phyloP scores from a whole-genome alignment of 2,888 invertebrate species.

The Calameuta filiformis region DNA sequence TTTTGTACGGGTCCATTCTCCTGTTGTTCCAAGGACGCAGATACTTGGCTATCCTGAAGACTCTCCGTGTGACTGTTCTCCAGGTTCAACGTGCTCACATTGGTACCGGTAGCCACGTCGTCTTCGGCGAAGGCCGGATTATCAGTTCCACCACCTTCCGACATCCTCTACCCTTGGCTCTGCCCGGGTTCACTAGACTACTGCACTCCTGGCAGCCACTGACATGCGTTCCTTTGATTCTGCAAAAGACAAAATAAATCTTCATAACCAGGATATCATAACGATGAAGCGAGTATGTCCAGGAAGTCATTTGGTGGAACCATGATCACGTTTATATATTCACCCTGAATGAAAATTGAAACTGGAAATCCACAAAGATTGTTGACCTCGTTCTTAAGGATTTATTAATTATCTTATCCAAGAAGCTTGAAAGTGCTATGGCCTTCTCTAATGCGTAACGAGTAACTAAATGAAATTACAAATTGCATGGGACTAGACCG shows the following conservation, averaged over 20 bases:
- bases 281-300: not conserved
- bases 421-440: not conserved
- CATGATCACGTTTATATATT: not conserved
- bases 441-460: not conserved
- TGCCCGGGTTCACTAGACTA: not conserved
- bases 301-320: not conserved
- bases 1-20: constrained; percentile 43
- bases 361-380: not conserved
- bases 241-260: not conserved
- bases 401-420: not conserved
- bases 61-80: constrained; percentile 35
- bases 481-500: not conserved
- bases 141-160: constrained; percentile 50
- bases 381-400: not conserved
- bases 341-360: not conserved
- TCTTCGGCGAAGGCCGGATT: constrained; percentile 61
- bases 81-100: constrained; percentile 18
- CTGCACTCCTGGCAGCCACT: not conserved
- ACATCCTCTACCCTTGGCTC: not conserved
- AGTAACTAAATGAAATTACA: not conserved
- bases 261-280: not conserved
- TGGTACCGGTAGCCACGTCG: constrained; percentile 44
- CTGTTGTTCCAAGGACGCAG: constrained; percentile 38
- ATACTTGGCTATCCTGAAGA: constrained; percentile 32
- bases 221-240: not conserved